Base-by-base conservation (phyloP, 2,113 vertebrate species). In the Lophius piscatorius region DNA sequence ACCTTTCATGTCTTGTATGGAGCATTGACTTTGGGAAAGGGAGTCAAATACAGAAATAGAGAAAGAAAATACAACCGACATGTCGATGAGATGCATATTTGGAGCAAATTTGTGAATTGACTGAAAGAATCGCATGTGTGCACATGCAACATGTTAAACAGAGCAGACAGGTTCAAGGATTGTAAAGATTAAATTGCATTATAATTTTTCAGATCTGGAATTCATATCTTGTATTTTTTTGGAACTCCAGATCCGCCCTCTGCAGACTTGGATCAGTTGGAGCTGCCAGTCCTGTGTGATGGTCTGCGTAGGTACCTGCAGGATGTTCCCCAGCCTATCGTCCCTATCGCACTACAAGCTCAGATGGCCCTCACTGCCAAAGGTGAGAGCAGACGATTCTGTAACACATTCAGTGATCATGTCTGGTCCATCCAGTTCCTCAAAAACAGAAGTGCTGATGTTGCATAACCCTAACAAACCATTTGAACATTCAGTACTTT, bases 261-360 rank as follows among this genome's bases (percentile, higher is more conserved):
- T 0, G 16, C 91, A 66, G 96, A 99, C 61, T 83, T 96, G 79
- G 96, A 98, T 42, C 89, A 93, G 73, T 72, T 94, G 6, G 97
- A 98, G 41, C 85, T 98, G 12, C 90, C 93, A 1, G 69, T 90
- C 44, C 87, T 98, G 81, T 93, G 93, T 40, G 97, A 98, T 1
- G 90, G 93, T 73, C 91, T 98, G 57, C 94, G 92, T 70, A 87
- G 93, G 64, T 99, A 95, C 91, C 91, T 99, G 58, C 79, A 94
- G 83, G 97, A 99, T 63, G 90, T 99, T 22, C 95, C 97, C n/a
- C 95, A 94, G 85, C 94, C 97, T n/a, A 82, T 98, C 80, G 89
- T 99, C 87, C 96, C 93, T 60, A 64, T 88, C 55, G 81, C 92
- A 21, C 47, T 96, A 82, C 92, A 93, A 54, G 88, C 73, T 85